phyloP scores from a whole-genome alignment of 37 sponge, comb jelly and placozoan genomes.

The Beroe ovata region DNA sequence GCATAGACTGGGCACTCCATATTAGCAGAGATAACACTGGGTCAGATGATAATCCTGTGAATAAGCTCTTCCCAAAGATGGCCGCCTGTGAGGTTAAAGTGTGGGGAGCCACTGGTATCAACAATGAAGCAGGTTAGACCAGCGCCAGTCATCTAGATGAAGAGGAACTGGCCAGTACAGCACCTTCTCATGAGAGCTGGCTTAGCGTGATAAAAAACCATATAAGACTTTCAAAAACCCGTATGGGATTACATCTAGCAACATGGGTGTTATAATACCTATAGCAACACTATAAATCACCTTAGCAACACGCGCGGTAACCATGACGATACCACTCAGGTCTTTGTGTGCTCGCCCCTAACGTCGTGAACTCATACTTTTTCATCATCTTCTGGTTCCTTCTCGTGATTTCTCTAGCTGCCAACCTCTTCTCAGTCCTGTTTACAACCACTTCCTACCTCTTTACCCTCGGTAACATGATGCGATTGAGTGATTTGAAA shows the following conservation, averaged over 20 bases:
- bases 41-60: background rate
- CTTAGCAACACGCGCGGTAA: too few relatives aligned
- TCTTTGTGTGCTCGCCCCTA: background rate
- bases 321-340: conserved; percentile 4
- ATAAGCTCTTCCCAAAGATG: conserved; percentile 19
- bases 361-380: conserved; percentile 3
- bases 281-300: too few relatives aligned
- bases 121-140: conserved; percentile 17
- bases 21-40: background rate
- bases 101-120: background rate
- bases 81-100: conserved; percentile 6
- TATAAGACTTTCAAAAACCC: too few relatives aligned
- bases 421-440: conserved; percentile 2
- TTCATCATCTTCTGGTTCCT: conserved; percentile 35
- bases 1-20: background rate
- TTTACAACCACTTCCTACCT: background rate
- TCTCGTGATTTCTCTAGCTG: background rate
- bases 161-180: too few relatives aligned
- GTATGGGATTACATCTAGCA: too few relatives aligned
- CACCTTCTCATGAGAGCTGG: too few relatives aligned
- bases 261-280: too few relatives aligned
- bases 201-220: too few relatives aligned
- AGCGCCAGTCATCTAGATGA: too few relatives aligned
- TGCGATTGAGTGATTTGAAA: too few relatives aligned
- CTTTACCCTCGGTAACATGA: conserved; percentile 7